Evolutionary conservation across 2,888 invertebrate species (phyloP), one percentile per base, ranked within the genome.

Genomic region (Drosophila infuscata): DNA sequence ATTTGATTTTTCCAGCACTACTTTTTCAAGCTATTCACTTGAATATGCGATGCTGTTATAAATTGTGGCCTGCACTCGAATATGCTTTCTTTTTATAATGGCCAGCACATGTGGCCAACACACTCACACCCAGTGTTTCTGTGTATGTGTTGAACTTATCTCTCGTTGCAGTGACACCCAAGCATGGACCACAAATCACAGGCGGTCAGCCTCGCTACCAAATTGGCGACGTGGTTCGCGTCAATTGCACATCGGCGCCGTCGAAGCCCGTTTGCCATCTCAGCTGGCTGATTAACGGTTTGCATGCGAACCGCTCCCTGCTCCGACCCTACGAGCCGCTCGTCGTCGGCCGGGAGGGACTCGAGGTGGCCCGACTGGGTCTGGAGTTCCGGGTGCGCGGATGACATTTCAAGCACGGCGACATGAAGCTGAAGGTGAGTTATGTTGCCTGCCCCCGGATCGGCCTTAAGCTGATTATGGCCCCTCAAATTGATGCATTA

Each of bases 211-310:
- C 96, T 25, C 95, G 97, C 73, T 97, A 97, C 94, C 96, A 97
- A 93, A 95, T 96, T 75, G 96, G 96, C 17, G 97, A 97, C 92
- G 94, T 95, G 56, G 97, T 97, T 38, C 95, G 96, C 77, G 96
- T 97, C 81, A 97, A 97, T 94, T 97, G 97, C 94, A 97, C 97
- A 8, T 97, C 97, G 43, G 96, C 96, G 20, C 94, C 96, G 81
- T 97, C 97, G 52, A 95, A 96, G 89, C 97, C 97, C 8, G 96
- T 97, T 17, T 97, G 97, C 68, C 95, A 95, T 90, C 95, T 97
- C 65, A 95, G 96, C 82, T 97, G 97, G 97, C 96, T 96, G 94
- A 96, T 97, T 93, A 97, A 97, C 93, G 97, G 97, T 33, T 96
- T 97, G 91, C 96, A 96, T 82, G 95, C 95, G 38, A 95, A 95